Conservation (phyloP, 2,113 vertebrate genomes). For the Trichomycterus rosablanca region DNA sequence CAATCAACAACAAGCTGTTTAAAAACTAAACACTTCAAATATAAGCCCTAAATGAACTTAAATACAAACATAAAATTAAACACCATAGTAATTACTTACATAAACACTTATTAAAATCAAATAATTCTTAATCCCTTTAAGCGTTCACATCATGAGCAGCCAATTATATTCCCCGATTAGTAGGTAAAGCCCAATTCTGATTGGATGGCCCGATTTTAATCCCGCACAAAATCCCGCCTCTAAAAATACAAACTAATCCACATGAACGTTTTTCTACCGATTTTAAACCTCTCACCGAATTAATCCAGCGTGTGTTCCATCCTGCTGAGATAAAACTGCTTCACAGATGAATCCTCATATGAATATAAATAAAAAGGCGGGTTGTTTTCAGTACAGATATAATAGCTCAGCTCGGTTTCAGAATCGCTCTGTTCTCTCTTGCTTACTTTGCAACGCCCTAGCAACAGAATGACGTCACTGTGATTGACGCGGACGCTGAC, state of each 20-base stretch:
- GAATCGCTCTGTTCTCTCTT: not conserved
- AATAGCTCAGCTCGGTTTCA: no score
- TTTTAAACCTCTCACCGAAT: conserved; percentile 16
- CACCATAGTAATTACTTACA: no score
- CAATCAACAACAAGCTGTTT: conserved; percentile 22
- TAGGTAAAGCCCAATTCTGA: conserved; percentile 4
- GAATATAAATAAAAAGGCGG: no score
- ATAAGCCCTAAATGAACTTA: no score
- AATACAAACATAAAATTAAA: no score
- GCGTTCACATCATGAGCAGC: not conserved
- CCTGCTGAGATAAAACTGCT: not conserved
- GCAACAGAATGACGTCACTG: conserved; percentile 49
- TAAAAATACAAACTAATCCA: conserved; percentile 16
- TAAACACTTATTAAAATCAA: no score
- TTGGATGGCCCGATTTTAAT: conserved; percentile 22
- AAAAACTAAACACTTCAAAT: no score
- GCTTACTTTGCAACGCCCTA: conserved; percentile 49
- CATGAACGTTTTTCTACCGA: not conserved
- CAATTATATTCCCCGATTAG: conserved; percentile 13
- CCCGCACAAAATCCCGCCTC: not conserved
- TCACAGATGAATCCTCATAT: conserved; percentile 1
- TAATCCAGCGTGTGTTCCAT: not conserved
- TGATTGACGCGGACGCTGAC: conserved; percentile 33
- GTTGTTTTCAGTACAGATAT: no score
- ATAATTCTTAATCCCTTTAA: no score